These are phyloP conservation scores for Ophiodon elongatus DNA, from an alignment of 2,113 vertebrate genomes.

Conservation along the genomic window DNA sequence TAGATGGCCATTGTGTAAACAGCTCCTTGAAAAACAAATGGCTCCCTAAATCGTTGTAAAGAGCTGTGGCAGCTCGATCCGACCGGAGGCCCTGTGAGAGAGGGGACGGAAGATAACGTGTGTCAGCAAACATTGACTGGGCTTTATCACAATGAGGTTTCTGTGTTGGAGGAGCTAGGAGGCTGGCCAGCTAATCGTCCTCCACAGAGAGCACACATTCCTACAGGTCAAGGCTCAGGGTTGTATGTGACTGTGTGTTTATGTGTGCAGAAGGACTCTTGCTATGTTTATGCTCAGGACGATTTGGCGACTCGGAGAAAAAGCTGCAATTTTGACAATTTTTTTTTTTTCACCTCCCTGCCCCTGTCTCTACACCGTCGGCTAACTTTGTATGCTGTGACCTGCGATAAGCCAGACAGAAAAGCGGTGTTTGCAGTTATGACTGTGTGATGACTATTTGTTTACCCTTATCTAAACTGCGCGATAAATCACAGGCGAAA, in stretches of 20 bases:
- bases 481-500: constrained; percentile 75
- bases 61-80: constrained; percentile 71
- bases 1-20: constrained; percentile 77
- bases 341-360: not conserved
- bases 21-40: constrained; percentile 79
- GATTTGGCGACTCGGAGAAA: constrained; percentile 44
- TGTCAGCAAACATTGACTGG: constrained; percentile 84
- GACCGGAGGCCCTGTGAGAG: constrained; percentile 61
- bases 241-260: constrained; percentile 52
- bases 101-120: constrained; percentile 75
- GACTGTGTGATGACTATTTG: constrained; percentile 82
- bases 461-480: constrained; percentile 78
- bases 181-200: constrained; percentile 72
- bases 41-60: constrained; percentile 78
- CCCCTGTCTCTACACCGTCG: constrained; percentile 29
- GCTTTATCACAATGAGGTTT: constrained; percentile 82
- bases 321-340: constrained; percentile 61
- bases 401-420: constrained; percentile 73
- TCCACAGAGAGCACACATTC: constrained; percentile 75
- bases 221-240: constrained; percentile 78
- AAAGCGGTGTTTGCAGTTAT: constrained; percentile 80
- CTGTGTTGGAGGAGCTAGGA: constrained; percentile 73
- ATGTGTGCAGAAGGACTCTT: constrained; percentile 34
- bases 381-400: constrained; percentile 77
- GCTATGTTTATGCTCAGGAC: constrained; percentile 61